Conservation (phyloP, 2,888 invertebrate genomes). For the Rhamnusium bicolor region DNA sequence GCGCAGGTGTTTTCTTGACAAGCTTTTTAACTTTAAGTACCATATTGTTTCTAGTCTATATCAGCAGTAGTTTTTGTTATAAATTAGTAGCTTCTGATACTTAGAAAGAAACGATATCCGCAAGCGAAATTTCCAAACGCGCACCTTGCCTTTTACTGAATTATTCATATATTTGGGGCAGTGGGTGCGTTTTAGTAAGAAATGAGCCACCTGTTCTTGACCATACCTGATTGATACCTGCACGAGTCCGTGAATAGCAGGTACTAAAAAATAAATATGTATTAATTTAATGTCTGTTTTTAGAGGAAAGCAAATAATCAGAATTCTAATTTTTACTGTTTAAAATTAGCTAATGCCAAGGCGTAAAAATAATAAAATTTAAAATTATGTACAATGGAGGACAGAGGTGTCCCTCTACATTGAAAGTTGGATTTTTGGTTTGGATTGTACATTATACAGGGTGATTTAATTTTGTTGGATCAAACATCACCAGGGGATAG, state of each 20-base stretch:
- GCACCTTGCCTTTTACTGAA: conserved; percentile 62
- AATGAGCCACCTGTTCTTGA: conserved; percentile 42
- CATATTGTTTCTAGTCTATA: conserved; percentile 41
- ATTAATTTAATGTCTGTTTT: background rate
- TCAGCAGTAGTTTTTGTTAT: conserved; percentile 49
- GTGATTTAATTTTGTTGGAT: no score
- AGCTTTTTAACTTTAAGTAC: conserved; percentile 36
- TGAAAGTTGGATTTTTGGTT: no score
- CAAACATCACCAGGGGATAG: no score
- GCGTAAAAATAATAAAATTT: no score
- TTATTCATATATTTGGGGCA: conserved; percentile 59
- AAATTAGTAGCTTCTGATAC: conserved; percentile 55
- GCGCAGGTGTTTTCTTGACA: conserved; percentile 43
- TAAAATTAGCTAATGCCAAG: no score
- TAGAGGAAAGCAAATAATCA: background rate
- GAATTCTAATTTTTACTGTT: no score
- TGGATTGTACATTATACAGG: no score
- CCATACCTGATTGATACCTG: conserved; percentile 16
- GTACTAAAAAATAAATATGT: conserved; percentile 1
- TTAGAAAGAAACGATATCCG: conserved; percentile 52
- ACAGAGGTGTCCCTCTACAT: no score
- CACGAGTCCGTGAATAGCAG: background rate
- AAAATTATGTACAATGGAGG: no score
- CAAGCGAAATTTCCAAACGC: conserved; percentile 57
- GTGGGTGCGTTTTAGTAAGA: conserved; percentile 36